Percentiles rank a stretch among this genome's conserved stretches.
Conservation (phyloP, 2,113 vertebrate genomes). For the Corythornis vintsioides region DNA sequence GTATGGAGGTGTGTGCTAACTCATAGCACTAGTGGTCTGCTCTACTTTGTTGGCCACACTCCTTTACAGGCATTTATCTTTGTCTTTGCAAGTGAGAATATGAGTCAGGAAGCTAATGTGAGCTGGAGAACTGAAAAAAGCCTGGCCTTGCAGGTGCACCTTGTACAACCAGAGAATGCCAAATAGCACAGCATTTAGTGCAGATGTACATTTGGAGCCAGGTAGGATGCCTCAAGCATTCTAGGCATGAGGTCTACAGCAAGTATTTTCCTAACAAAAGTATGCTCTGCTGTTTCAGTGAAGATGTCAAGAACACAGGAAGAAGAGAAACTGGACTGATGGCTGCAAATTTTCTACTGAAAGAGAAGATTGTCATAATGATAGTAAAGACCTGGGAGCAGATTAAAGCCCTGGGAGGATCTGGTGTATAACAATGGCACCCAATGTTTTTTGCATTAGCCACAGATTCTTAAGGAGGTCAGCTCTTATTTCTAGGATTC, state of each 20-base stretch:
- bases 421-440: neutral
- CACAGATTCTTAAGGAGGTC: neutral
- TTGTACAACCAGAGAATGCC: neutral
- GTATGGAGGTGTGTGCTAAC: neutral
- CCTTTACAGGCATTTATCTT: neutral
- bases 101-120: neutral
- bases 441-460: neutral
- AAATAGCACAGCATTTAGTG: neutral
- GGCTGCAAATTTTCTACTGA: neutral
- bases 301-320: neutral
- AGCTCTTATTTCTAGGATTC: neutral
- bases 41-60: neutral
- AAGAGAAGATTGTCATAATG: neutral
- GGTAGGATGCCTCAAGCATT: neutral
- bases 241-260: neutral
- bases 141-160: neutral
- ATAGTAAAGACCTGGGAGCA: neutral
- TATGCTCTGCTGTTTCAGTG: neutral
- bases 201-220: neutral
- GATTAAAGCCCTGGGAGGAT: neutral
- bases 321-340: neutral
- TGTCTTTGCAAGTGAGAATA: neutral
- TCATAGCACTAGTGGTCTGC: neutral
- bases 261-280: neutral
- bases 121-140: neutral